Evolutionary conservation across 1,140 invertebrate species (phyloP), one percentile per base, ranked within the genome.

Genomic region (Nebria ingens): DNA sequence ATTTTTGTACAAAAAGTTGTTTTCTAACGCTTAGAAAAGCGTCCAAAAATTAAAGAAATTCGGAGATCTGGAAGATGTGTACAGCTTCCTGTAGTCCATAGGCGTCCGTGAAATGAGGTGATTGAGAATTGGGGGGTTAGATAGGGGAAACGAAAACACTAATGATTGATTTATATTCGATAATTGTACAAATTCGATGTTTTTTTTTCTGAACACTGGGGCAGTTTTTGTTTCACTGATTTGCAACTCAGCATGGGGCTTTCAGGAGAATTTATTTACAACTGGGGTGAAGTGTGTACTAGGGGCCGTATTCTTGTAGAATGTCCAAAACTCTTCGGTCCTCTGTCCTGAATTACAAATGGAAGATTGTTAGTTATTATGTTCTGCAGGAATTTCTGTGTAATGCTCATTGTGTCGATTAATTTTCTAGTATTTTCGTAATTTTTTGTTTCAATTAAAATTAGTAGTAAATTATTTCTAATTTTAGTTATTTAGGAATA

Each of bases 281-380:
- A 9, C 15, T 22, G n/a, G n/a, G n/a, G n/a, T n/a, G n/a, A n/a
- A n/a, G n/a, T 22, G 21, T 2, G 19, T 52, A 52, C 58, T 60
- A 71, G 54, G 68, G 67, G 54, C 68, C 68, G 52, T 69, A 71
- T 54, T 71, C 68, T 60, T 71, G 68, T 1, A 69, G 62, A 54
- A 66, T 66, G 51, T 71, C 68, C 68, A 71, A 68, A 56, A 71
- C 61, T 58, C 68, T 63, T 52, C 68, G 55, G 19, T 69, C 68
- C 25, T 71, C 68, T 40, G 65, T 64, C 68, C 68, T 71, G 57
- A 29, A 58, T 42, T 64, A 55, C 52, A 59, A 19, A 19, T 20
- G 12, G 2, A 53, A 19, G 49, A 52, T 50, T 19, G 20, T 54
- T 25, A 53, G 21, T 21, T 38, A n/a, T n/a, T n/a, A n/a, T n/a